Base-by-base conservation (phyloP, 2,113 vertebrate genomes). In the Loxodonta africana region DNA sequence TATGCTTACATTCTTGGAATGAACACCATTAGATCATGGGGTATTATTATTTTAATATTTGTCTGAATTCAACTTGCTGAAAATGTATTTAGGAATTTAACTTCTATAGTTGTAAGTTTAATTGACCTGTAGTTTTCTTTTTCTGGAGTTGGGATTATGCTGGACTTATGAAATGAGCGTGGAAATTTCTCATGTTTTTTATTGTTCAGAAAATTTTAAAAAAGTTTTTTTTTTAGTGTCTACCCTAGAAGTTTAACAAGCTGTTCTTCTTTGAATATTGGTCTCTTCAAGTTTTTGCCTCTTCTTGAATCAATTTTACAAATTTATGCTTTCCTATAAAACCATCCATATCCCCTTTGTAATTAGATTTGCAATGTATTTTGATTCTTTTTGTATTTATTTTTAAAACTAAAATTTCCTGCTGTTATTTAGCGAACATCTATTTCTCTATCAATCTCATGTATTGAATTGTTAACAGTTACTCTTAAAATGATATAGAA, bases 351-450 rank as follows among this genome's bases (percentile, higher is more conserved):
- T 85, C 17, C 48, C 8, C 26, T 46, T 87, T 80, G 48, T 53
- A 77, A 71, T 73, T 37, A 95, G 30, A 88, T 81, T 73, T 83
- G 4, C 78, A 33, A 57, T n/a, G 0, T 83, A 90, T 83, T 95
- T 88, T 96, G 21, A 87, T 92, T 95, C 30, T 63, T 91, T 95
- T 86, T 48, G 44, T 73, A 73, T 88, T 93, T 93, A 71, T 82
- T 80, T 63, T 93, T 81, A 74, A 37, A 65, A 86, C 25, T 84
- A 94, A 95, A 94, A 53, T n/a, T 74, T 57, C 80, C 44, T 78
- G 14, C 60, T 90, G 2, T 26, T 71, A 53, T 63, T 92, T 81
- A 33, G 76, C 65, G 73, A 82, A 65, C 28, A 95, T 74, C 80
- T 60, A 95, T 74, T 83, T 60, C 67, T 74, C 10, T 44, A 28